Evolutionary conservation across 2,797 vertebrate species (phyloP), one percentile per base, ranked within the genome.

Genomic region (Benthosema pterotum): DNA sequence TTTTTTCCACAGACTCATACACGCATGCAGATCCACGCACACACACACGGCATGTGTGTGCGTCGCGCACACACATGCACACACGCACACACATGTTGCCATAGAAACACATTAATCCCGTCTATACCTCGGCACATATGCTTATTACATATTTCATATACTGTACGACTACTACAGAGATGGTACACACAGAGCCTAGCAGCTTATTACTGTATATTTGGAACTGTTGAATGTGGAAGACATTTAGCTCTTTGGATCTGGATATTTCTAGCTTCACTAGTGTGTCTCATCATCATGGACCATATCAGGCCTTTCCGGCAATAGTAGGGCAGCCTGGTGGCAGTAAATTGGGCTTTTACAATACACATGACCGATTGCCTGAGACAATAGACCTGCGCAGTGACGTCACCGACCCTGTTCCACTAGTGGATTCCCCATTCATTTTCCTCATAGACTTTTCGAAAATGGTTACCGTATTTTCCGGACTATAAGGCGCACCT

Each of bases 71-170:
- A 14, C 57, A 46, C 57, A 32, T 19, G 19, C 19, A 48, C n/a
- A 19, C 45, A 22, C 47, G 14, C 57, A 46, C 62, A 66, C 80
- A 80, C 75, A 80, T 32, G 88, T 88, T 88, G 83, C 90, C 86
- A 91, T 92, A 83, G 91, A 84, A 92, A 93, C 91, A 80, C 74
- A 86, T 81, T 72, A 74, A 64, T 68, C 64, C 59, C 55, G 65
- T 18, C 55, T 50, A 18, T 46, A 49, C 49, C 55, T 66, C 50
- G 52, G 68, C 79, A 74, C 74, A 66, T 74, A 77, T 8, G 56
- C 22, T n/a, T 63, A 78, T 82, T 83, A 79, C 81, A 87, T 85
- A 87, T 88, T 87, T 22, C 19, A 25, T 1, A 82, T 68, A 71
- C 11, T n/a, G n/a, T n/a, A 1, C 50, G 72, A 77, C 60, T 7